Base-by-base conservation (phyloP, 2,888 invertebrate genomes). In the Odontocolon sp. region DNA sequence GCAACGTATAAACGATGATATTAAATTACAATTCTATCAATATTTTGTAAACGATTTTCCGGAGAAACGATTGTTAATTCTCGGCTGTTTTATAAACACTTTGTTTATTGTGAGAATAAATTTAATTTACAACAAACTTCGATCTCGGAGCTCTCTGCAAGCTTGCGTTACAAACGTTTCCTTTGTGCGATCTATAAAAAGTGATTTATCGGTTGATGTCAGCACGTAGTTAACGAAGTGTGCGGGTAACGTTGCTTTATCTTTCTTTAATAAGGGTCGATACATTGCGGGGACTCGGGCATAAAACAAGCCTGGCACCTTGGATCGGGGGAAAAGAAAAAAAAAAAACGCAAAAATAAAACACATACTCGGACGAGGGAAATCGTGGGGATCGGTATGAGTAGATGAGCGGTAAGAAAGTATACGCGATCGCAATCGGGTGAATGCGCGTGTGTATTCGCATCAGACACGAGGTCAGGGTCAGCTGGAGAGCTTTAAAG, bases 391-490 rank as follows among this genome's bases (percentile, higher is more conserved):
- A 67, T 71, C 45, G 38, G 38, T 16, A 9, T 61, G 33, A 16
- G 54, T 38, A 61, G 67, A 57, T 26, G 28, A 45, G 50, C 23
- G 40, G 36, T 66, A 77, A 70, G 66, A 74, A 74, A 54, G 61
- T 78, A 38, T 8, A 63, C n/a, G n/a, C n/a, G n/a, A n/a, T n/a
- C n/a, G n/a, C 33, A 21, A 50, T 57, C 26, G 45, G 31, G 56
- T 47, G 61, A 47, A 71, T 61, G 52, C 57, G 31, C 54, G 38
- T 14, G 54, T n/a, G 50, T 63, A 75, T 54, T 52, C 50, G 57
- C 47, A 57, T 16, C 69, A 75, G 76, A 80, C 82, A 57, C 64
- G 76, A 38, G 86, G 86, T 86, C 86, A 86, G 84, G 86, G 86
- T 82, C 85, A 77, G 71, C 36, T 33, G 38, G 64, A 67, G 56